A percentile compares a stretch with the other conserved stretches of the same genome.
Conservation (phyloP, 2,797 vertebrate species). For the Atherinosoma microstoma region DNA sequence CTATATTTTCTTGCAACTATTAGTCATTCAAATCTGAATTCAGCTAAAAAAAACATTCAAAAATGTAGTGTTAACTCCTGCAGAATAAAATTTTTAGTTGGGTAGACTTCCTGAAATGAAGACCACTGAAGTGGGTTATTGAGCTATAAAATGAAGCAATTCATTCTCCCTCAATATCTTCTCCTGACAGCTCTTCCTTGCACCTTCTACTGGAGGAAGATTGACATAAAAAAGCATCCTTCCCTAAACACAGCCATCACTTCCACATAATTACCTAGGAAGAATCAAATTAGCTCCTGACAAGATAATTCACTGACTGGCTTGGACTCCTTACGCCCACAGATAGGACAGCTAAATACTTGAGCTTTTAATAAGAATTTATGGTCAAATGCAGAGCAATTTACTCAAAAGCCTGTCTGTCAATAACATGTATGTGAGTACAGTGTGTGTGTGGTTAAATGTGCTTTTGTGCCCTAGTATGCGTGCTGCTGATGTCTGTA, state of each 20-base stretch:
- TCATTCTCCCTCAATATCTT: conserved; percentile 58
- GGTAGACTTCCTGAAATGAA: conserved; percentile 41
- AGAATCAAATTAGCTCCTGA: conserved; percentile 82
- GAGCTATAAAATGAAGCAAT: conserved; percentile 66
- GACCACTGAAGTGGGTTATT: conserved; percentile 64
- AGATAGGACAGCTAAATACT: conserved; percentile 69
- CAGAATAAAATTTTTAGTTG: conserved; percentile 43
- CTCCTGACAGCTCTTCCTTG: conserved; percentile 55
- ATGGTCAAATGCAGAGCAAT: conserved; percentile 43
- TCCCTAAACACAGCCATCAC: conserved; percentile 74
- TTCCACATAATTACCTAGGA: conserved; percentile 80
- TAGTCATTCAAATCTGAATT: neutral
- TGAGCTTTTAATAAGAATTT: conserved; percentile 58
- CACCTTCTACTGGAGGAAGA: conserved; percentile 56
- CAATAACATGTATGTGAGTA: neutral
- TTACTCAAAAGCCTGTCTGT: conserved; percentile 25
- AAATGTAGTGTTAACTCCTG: conserved; percentile 1
- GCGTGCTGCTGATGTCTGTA: neutral
- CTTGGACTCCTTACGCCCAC: conserved; percentile 39
- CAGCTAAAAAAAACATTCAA: conserved; percentile 25
- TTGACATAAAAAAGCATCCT: conserved; percentile 59
- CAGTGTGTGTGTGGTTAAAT: conserved; percentile 9
- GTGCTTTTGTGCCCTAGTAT: conserved; percentile 2
- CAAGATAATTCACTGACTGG: conserved; percentile 78
- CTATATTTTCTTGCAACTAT: neutral